These are phyloP conservation scores for Alosa alosa DNA, from an alignment of 2,113 vertebrate species.

Conservation along the genomic window DNA sequence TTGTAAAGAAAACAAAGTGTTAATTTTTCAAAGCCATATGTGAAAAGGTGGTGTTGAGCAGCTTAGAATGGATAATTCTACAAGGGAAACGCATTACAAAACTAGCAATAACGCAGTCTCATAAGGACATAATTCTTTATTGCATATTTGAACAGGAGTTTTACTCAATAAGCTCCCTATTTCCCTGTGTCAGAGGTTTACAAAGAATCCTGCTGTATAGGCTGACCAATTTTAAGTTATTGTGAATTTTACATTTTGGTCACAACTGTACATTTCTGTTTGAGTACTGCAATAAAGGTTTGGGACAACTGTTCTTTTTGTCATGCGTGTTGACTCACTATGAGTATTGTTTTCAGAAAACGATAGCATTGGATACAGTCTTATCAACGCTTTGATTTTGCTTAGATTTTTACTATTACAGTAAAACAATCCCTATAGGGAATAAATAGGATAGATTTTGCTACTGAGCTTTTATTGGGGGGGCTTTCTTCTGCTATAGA, in stretches of 20 bases:
- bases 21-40: slow-evolving; percentile 60
- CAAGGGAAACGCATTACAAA: slow-evolving; percentile 35
- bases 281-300: slow-evolving; percentile 69
- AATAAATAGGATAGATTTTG: too few species aligned
- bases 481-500: too few species aligned
- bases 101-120: slow-evolving; percentile 46
- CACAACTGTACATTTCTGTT: slow-evolving; percentile 62
- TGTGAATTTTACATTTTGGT: slow-evolving; percentile 52
- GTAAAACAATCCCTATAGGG: too few species aligned
- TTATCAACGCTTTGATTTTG: too few species aligned
- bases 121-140: slow-evolving; percentile 23
- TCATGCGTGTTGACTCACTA: neutral
- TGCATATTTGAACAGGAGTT: slow-evolving; percentile 43
- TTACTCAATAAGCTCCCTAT: slow-evolving; percentile 36
- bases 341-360: neutral
- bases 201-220: slow-evolving; percentile 47
- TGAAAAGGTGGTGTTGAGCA: slow-evolving; percentile 42
- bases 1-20: slow-evolving; percentile 36
- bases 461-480: too few species aligned
- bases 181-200: slow-evolving; percentile 45
- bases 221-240: slow-evolving; percentile 60
- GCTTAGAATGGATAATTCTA: slow-evolving; percentile 31
- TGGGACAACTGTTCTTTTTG: slow-evolving; percentile 55
- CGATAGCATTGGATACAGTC: too few species aligned
- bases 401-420: too few species aligned